Evolutionary conservation across 2,888 invertebrate genomes (phyloP).

Genomic region (Urechis unicinctus): DNA sequence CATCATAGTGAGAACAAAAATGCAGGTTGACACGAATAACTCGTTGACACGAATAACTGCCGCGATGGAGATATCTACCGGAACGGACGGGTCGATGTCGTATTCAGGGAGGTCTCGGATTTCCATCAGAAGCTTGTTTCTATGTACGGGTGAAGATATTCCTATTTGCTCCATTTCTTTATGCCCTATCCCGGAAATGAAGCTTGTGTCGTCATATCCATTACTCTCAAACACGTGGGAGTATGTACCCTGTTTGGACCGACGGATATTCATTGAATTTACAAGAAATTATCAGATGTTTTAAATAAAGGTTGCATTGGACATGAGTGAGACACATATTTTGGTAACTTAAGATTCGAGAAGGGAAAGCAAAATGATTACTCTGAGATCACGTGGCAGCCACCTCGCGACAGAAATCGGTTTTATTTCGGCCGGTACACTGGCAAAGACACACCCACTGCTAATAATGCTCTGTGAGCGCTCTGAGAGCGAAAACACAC

Average conservation of each 20-base stretch:
- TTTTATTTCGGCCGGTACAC: not conserved
- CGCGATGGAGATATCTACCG: not conserved
- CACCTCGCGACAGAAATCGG: not conserved
- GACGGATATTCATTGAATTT: not conserved
- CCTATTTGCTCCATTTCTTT: constrained; percentile 6
- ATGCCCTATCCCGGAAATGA: constrained; percentile 13
- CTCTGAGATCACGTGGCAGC: not conserved
- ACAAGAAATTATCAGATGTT: too few relatives aligned
- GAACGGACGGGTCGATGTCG: constrained; percentile 8
- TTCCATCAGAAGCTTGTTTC: constrained; percentile 6
- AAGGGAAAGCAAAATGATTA: not conserved
- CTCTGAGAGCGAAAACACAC: not conserved
- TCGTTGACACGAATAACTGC: not conserved
- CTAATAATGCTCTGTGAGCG: not conserved
- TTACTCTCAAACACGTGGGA: constrained; percentile 2
- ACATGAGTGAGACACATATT: too few relatives aligned
- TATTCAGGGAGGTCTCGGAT: constrained; percentile 4
- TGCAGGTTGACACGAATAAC: too few relatives aligned
- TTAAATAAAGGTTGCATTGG: too few relatives aligned
- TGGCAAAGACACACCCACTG: not conserved
- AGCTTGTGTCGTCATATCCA: constrained; percentile 14
- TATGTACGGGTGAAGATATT: constrained; percentile 2
- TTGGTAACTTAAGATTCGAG: too few relatives aligned
- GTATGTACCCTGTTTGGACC: constrained; percentile 2
- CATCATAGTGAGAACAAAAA: too few relatives aligned